Base-by-base conservation (phyloP, 2,797 vertebrate species). In the Melanotaenia boesemani region DNA sequence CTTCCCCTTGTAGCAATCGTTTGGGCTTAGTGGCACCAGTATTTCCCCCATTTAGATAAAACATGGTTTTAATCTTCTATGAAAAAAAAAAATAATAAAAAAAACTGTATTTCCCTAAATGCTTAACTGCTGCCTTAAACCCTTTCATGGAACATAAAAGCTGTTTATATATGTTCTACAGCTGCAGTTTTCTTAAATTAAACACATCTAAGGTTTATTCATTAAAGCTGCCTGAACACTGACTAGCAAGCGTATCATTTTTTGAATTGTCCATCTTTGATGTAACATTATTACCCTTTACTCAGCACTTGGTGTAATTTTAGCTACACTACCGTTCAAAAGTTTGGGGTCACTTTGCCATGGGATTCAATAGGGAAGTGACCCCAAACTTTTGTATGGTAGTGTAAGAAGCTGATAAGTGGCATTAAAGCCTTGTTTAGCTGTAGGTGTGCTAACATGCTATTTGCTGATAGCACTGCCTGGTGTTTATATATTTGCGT, bases 351-450 rank as follows among this genome's bases (percentile, higher is more conserved):
- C 28, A 30, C 28, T 30, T 5, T 30, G 28, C 28, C 28, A 30
- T 30, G 28, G 28, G 28, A 30, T 30, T 30, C 28, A 30, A 30
- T 5, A 30, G 4, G 28, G 28, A 30, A 30, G 28, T 30, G 28
- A 30, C 28, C 28, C 28, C 28, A 30, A 30, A 30, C 28, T 30
- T 30, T 30, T 30, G 5, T 30, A 30, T 28, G 28, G 28, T 30
- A 30, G 5, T 30, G 28, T 30, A 30, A 30, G 28, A 60, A 57
- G 58, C 77, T 34, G 32, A 67, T 77, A 65, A 63, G 36, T 69
- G 70, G 54, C 82, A 75, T 79, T 81, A 79, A 79, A 82, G 70
- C 57, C 65, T 63, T 77, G 74, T 85, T 84, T 79, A 69, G 80
- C 80, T 81, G 70, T 54, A 85, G 81, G 83, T 83, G 63, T 58